These are phyloP conservation scores for Zaprionus ornatus DNA, from an alignment of 1,140 invertebrate genomes.

Conservation along the genomic window DNA sequence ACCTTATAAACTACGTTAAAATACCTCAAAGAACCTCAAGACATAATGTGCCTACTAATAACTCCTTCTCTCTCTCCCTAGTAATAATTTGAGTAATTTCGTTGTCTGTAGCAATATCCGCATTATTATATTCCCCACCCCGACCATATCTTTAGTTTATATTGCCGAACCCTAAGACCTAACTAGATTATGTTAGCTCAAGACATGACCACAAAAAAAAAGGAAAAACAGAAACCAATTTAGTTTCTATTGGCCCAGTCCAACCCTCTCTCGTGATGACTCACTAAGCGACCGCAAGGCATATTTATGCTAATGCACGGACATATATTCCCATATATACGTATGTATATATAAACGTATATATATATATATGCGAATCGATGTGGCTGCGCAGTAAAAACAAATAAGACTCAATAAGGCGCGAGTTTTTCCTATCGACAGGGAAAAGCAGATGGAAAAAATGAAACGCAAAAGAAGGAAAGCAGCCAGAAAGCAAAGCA, in stretches of 20 bases:
- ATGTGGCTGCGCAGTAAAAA: constrained; percentile 62
- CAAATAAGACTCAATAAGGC: constrained; percentile 47
- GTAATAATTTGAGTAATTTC: background rate
- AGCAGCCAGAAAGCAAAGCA: constrained; percentile 19
- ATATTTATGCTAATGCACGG: constrained; percentile 29
- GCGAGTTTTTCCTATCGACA: background rate
- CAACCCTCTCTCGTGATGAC: constrained; percentile 37
- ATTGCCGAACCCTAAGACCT: background rate
- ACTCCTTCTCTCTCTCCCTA: background rate
- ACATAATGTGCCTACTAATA: background rate
- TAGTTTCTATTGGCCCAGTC: constrained; percentile 32
- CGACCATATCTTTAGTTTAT: background rate
- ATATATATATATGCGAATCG: constrained; percentile 38
- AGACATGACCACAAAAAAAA: constrained; percentile 11
- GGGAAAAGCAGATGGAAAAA: constrained; percentile 1
- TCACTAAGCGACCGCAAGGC: constrained; percentile 55
- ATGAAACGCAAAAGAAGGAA: constrained; percentile 43
- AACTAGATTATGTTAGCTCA: constrained; percentile 39
- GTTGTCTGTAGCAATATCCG: background rate
- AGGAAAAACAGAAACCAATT: constrained; percentile 20
- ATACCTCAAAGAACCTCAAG: background rate
- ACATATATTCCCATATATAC: constrained; percentile 11
- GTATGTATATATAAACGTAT: constrained; percentile 16
- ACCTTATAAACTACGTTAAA: background rate
- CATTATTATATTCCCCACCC: background rate